These are phyloP conservation scores for Hanleya hanleyi DNA, from an alignment of 2,888 invertebrate species.

Conservation along the genomic window DNA sequence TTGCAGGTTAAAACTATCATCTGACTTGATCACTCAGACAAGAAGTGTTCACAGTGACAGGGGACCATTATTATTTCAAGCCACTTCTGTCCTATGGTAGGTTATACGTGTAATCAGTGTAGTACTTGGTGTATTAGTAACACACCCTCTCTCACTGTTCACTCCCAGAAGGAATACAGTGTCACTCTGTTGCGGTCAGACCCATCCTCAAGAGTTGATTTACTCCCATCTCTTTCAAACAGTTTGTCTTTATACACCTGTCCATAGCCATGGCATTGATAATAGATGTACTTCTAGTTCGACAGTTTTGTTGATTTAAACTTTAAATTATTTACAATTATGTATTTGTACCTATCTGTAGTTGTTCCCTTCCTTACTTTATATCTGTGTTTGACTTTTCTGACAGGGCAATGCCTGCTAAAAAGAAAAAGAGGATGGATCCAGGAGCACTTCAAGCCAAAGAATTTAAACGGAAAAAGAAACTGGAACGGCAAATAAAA, in stretches of 20 bases:
- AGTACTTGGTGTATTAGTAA: too few relatives aligned
- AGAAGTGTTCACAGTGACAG: slow-evolving; percentile 14
- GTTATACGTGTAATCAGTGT: too few relatives aligned
- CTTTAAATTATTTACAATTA: too few relatives aligned
- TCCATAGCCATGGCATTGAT: too few relatives aligned
- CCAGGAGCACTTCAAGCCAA: slow-evolving; percentile 85
- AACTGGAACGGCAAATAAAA: slow-evolving; percentile 90
- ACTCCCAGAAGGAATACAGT: too few relatives aligned
- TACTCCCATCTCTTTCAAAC: too few relatives aligned
- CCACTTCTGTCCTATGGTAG: slow-evolving; percentile 15
- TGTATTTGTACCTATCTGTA: not conserved
- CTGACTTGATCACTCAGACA: not conserved
- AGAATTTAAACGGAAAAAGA: slow-evolving; percentile 87
- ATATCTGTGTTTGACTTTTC: not conserved
- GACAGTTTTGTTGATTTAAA: too few relatives aligned
- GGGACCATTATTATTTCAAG: slow-evolving; percentile 14
- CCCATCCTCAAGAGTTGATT: too few relatives aligned
- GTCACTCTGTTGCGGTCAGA: too few relatives aligned
- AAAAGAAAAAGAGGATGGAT: slow-evolving; percentile 91
- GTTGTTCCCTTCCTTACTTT: not conserved
- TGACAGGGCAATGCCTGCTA: slow-evolving; percentile 79
- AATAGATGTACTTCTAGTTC: too few relatives aligned
- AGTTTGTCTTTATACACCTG: too few relatives aligned
- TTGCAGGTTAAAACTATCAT: not conserved
- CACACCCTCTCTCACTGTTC: too few relatives aligned